Conservation (phyloP, 2,888 invertebrate species). For the Cosmia pyralina region DNA sequence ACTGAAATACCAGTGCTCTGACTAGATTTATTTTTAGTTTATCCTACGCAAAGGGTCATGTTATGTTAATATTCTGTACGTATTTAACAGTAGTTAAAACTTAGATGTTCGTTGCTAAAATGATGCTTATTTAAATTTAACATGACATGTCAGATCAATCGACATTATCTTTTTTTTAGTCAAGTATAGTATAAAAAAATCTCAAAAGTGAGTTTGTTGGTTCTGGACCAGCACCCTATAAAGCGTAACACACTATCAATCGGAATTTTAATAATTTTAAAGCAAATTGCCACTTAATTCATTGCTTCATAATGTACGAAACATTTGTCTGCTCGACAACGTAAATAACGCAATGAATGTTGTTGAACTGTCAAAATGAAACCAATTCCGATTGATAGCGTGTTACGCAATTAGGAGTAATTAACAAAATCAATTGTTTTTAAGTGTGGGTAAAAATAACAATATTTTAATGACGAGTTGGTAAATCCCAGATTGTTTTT, state of each 20-base stretch:
- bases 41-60: conserved; percentile 36
- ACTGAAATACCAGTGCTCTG: conserved; percentile 49
- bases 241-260: no score
- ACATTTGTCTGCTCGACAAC: no score
- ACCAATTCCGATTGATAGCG: no score
- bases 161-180: not conserved
- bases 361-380: no score
- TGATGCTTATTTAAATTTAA: conserved; percentile 1
- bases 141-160: not conserved
- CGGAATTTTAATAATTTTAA: no score
- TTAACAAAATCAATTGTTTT: not conserved
- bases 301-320: no score
- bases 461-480: not conserved
- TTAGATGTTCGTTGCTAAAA: not conserved
- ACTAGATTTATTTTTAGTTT: conserved; percentile 39
- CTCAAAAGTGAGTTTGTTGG: not conserved
- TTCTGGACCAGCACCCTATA: no score
- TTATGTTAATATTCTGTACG: conserved; percentile 10
- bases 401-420: no score
- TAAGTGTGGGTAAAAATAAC: not conserved
- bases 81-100: not conserved
- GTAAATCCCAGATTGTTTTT: conserved; percentile 27
- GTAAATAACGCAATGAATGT: no score
- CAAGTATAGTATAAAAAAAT: not conserved
- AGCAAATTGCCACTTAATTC: no score